Conservation (phyloP, 35 echinoderm and acorn worm genomes). For the Diadema setosum region DNA sequence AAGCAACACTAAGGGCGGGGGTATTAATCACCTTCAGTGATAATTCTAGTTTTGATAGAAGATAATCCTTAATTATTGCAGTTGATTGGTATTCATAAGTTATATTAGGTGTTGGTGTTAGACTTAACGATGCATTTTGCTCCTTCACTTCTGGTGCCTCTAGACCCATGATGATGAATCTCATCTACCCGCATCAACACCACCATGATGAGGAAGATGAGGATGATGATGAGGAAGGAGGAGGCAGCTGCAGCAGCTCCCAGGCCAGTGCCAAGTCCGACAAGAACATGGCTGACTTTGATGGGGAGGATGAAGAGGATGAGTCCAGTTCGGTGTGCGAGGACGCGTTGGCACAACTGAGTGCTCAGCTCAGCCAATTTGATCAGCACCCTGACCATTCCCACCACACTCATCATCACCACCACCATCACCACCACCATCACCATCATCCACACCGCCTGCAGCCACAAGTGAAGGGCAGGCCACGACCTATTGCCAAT, state of each 20-base stretch:
- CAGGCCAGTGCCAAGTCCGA: constrained; percentile 82
- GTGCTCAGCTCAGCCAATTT: constrained; percentile 46
- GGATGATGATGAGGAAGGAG: constrained; percentile 47
- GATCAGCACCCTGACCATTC: constrained; percentile 22
- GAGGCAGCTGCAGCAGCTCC: constrained; percentile 70
- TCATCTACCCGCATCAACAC: constrained; percentile 1
- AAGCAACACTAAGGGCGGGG: too few species aligned
- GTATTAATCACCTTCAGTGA: too few species aligned
- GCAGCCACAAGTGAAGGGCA: neutral
- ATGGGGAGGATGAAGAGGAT: constrained; percentile 75
- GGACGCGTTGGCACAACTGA: constrained; percentile 56
- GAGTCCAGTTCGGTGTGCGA: constrained; percentile 49
- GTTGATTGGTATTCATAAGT: too few species aligned
- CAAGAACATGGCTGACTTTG: constrained; percentile 93
- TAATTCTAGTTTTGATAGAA: too few species aligned
- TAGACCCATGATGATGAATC: constrained; percentile 24
- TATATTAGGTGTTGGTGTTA: too few species aligned
- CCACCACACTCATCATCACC: constrained; percentile 20
- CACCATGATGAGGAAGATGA: constrained; percentile 2
- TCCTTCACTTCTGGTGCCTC: too few species aligned
- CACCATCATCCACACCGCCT: neutral
- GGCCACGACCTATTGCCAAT: neutral
- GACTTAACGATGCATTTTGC: too few species aligned
- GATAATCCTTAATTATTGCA: too few species aligned
- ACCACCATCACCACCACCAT: constrained; percentile 36